These are phyloP conservation scores for Hydropsyche betteni DNA, from an alignment of 2,888 invertebrate genomes.

Conservation along the genomic window DNA sequence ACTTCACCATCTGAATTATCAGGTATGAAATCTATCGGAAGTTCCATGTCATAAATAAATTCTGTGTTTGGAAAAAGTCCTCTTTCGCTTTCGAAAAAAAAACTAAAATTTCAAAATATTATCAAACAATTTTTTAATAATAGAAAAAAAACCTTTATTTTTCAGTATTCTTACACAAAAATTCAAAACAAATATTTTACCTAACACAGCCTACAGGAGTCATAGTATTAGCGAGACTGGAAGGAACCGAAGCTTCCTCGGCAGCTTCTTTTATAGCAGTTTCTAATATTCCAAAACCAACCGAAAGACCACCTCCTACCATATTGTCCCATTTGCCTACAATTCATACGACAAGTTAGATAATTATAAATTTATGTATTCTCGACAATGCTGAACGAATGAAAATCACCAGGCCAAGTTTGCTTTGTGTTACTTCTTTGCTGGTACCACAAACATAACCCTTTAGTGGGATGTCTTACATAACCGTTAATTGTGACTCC, in stretches of 20 bases:
- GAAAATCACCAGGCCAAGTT: slow-evolving; percentile 84
- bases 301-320: slow-evolving; percentile 92
- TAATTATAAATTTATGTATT: background rate
- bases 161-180: background rate
- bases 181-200: slow-evolving; percentile 56
- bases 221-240: slow-evolving; percentile 78
- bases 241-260: slow-evolving; percentile 92
- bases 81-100: slow-evolving; percentile 91
- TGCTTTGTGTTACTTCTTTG: slow-evolving; percentile 90
- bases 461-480: slow-evolving; percentile 83
- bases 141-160: background rate
- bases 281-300: slow-evolving; percentile 87
- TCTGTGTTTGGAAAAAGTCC: slow-evolving; percentile 95
- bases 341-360: slow-evolving; percentile 36
- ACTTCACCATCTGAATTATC: slow-evolving; percentile 95
- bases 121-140: background rate
- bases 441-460: slow-evolving; percentile 92
- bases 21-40: slow-evolving; percentile 91
- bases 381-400: slow-evolving; percentile 9
- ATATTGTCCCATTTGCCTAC: slow-evolving; percentile 91
- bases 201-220: slow-evolving; percentile 84
- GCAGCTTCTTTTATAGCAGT: slow-evolving; percentile 93
- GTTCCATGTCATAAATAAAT: slow-evolving; percentile 91
- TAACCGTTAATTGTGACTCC: slow-evolving; percentile 96
- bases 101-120: slow-evolving; percentile 61